These are phyloP conservation scores for Hirundichthys speculiger DNA, from an alignment of 2,113 vertebrate species.

Conservation along the genomic window DNA sequence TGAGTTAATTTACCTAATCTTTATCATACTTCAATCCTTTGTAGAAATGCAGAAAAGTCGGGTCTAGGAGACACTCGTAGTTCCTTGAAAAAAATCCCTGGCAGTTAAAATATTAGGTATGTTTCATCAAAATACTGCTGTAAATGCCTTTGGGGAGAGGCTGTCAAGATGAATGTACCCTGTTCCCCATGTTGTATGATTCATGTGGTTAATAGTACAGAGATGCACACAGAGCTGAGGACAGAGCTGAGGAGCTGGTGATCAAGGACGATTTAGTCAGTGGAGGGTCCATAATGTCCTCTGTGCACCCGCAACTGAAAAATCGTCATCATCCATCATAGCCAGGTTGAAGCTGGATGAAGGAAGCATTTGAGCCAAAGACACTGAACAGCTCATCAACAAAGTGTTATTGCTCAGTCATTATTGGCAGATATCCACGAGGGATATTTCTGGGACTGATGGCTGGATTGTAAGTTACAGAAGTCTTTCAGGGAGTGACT, in stretches of 20 bases:
- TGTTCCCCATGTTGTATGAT: neutral
- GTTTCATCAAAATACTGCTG: neutral
- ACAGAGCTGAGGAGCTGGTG: conserved; percentile 1
- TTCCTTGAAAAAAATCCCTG: neutral
- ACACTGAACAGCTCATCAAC: neutral
- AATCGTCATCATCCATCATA: neutral
- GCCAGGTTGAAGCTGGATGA: neutral
- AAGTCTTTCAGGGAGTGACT: conserved; percentile 8
- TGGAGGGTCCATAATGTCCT: neutral
- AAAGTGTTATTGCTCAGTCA: neutral
- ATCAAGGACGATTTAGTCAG: too few species aligned
- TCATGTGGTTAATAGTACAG: conserved; percentile 13
- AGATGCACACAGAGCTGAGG: neutral
- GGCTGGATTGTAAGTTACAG: conserved; percentile 7
- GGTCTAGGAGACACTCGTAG: neutral
- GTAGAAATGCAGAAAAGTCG: neutral
- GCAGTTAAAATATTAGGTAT: neutral
- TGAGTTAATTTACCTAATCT: conserved; percentile 6
- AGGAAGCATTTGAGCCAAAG: neutral
- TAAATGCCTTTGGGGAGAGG: conserved; percentile 15
- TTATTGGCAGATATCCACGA: too few species aligned
- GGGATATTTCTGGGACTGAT: conserved; percentile 14
- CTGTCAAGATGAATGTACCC: conserved; percentile 5
- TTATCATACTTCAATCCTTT: too few species aligned
- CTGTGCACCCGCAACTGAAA: neutral